Percentiles rank a stretch among this genome's conserved stretches.
These are phyloP conservation scores for Engystomops pustulosus DNA, from an alignment of 2,113 vertebrate species.

Conservation along the genomic window DNA sequence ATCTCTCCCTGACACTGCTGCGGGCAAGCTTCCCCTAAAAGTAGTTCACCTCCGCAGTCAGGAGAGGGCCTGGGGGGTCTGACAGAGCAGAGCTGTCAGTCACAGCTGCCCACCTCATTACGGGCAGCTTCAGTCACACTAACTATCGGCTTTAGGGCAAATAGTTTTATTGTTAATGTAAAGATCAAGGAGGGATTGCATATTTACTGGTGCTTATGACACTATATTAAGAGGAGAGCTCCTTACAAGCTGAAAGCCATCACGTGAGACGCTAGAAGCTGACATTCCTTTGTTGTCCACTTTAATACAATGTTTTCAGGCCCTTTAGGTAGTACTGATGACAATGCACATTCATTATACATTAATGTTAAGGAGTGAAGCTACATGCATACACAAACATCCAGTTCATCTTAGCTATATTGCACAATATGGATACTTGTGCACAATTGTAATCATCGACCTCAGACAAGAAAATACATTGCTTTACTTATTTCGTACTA, in stretches of 20 bases:
- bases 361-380: neutral
- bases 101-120: conserved; percentile 48
- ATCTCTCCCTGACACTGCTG: neutral
- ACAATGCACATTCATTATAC: neutral
- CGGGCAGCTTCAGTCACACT: conserved; percentile 33
- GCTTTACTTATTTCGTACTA: no score
- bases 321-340: neutral
- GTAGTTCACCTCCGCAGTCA: conserved; percentile 32
- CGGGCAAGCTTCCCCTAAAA: conserved; percentile 15
- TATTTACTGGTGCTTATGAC: conserved; percentile 21
- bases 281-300: neutral
- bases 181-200: conserved; percentile 25
- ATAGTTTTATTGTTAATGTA: conserved; percentile 47
- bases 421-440: no score
- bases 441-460: no score
- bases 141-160: conserved; percentile 48
- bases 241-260: conserved; percentile 5
- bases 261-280: neutral
- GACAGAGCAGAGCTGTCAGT: conserved; percentile 36
- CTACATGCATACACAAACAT: neutral
- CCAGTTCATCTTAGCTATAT: neutral
- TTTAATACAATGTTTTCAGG: neutral
- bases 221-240: conserved; percentile 11
- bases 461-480: no score
- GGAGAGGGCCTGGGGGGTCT: conserved; percentile 41